Conservation (phyloP, 2,888 invertebrate genomes). For the Drosophila flavopinicola region DNA sequence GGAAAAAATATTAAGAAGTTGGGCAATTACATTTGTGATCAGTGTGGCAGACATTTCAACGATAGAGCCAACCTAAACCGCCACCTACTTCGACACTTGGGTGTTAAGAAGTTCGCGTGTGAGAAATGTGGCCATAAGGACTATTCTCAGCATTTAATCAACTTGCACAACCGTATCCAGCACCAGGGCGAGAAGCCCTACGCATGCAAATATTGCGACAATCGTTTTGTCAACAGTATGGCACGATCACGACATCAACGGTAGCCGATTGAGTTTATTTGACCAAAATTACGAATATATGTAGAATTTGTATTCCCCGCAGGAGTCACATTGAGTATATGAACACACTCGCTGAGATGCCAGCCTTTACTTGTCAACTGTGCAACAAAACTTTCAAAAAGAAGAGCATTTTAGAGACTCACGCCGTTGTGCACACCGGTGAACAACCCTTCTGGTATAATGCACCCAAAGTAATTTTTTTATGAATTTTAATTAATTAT, state of each 20-base stretch:
- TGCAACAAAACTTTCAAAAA: constrained; percentile 40
- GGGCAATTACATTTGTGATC: no score
- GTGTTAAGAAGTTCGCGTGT: constrained; percentile 34
- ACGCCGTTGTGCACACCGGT: constrained; percentile 55
- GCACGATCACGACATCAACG: constrained; percentile 44
- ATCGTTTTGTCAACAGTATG: constrained; percentile 33
- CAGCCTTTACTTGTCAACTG: constrained; percentile 20
- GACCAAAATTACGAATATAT: no score
- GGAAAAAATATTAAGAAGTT: no score
- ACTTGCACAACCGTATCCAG: constrained; percentile 47
- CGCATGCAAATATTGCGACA: constrained; percentile 45
- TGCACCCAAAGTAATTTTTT: neutral
- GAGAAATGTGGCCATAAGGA: constrained; percentile 40
- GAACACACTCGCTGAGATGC: neutral
- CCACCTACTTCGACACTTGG: constrained; percentile 37
- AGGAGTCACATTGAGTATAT: no score
- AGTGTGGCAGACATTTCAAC: constrained; percentile 45
- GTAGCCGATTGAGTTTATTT: no score
- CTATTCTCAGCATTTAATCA: constrained; percentile 38
- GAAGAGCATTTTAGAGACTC: constrained; percentile 27
- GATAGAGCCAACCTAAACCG: constrained; percentile 48
- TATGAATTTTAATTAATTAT: neutral
- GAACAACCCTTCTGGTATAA: constrained; percentile 51
- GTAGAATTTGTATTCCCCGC: no score
- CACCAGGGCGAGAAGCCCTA: constrained; percentile 51